Percentiles rank a stretch among this genome's conserved stretches.
These are phyloP conservation scores for Apis cerana DNA, from an alignment of 1,140 invertebrate species.

Conservation along the genomic window DNA sequence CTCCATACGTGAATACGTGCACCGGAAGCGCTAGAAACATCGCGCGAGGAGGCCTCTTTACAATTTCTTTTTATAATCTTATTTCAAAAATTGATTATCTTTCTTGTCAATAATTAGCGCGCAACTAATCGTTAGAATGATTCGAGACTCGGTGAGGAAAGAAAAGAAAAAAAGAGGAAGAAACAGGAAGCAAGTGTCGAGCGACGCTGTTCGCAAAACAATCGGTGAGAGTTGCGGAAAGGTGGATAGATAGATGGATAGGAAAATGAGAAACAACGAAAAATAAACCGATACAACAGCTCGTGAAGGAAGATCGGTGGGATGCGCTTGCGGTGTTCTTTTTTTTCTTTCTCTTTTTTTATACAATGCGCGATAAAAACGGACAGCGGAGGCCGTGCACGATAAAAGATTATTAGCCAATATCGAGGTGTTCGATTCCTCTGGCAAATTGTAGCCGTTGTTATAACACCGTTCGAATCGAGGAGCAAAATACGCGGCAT, in stretches of 20 bases:
- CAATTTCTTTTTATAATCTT: too few species aligned
- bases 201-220: too few species aligned
- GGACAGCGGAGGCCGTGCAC: background rate
- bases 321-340: background rate
- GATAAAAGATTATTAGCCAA: conserved; percentile 49
- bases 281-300: background rate
- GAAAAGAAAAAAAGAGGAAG: too few species aligned
- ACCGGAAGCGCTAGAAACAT: too few species aligned
- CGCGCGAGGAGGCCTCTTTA: too few species aligned
- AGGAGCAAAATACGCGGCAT: background rate
- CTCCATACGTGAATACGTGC: too few species aligned
- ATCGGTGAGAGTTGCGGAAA: background rate
- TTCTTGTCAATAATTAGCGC: too few species aligned
- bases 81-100: too few species aligned
- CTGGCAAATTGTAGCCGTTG: background rate
- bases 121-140: too few species aligned
- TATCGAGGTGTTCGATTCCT: conserved; percentile 19
- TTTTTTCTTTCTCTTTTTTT: background rate
- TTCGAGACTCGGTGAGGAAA: too few species aligned
- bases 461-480: conserved; percentile 5
- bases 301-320: background rate
- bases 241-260: too few species aligned
- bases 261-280: background rate
- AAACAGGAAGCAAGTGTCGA: too few species aligned
- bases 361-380: conserved; percentile 25